Evolutionary conservation across 2,113 vertebrate genomes (phyloP), one percentile per base, ranked within the genome.

Genomic region (Suricata suricatta): DNA sequence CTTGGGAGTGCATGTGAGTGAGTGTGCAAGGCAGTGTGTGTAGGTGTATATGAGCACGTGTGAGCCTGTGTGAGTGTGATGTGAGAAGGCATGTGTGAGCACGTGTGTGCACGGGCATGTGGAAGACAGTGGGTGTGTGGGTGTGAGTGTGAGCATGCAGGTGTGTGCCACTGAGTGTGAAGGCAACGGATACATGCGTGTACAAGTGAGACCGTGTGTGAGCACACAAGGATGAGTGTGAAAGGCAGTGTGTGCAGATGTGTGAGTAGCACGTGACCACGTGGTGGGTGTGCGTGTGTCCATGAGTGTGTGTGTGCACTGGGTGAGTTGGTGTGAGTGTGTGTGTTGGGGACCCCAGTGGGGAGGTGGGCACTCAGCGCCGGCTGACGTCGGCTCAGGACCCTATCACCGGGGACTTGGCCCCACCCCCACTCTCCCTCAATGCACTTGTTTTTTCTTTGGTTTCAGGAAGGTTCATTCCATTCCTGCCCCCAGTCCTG

Each of bases 301-400:
- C 2, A 3, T 17, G 69, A 8, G 88, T 1, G 27, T 52, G 44
- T 16, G n/a, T 0, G n/a, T 23, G n/a, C 2, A 2, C 2, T 2
- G 50, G 7, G 17, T 5, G 50, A 11, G 38, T 0, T 19, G 27
- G 44, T 27, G 12, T 57, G 50, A 29, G 88, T 35, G 27, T n/a
- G 80, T 21, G 74, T 5, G 31, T 27, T 11, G 7, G 23, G 84
- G 57, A 23, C 31, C 17, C 72, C 64, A 10, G 76, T 0, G 1
- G 16, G 33, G 41, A 15, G 29, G 17, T 21, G 52, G n/a, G 12
- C 17, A 23, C 69, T 11, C n/a, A 9, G 54, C 25, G 29, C 3
- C 17, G 25, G 69, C 69, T 77, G 64, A 13, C 0, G 2, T 29
- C 7, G 9, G 63, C 81, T 23, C 68, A 31, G 57, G 66, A 16